Evolutionary conservation across 2,113 vertebrate genomes (phyloP).

Genomic region (Limanda limanda): DNA sequence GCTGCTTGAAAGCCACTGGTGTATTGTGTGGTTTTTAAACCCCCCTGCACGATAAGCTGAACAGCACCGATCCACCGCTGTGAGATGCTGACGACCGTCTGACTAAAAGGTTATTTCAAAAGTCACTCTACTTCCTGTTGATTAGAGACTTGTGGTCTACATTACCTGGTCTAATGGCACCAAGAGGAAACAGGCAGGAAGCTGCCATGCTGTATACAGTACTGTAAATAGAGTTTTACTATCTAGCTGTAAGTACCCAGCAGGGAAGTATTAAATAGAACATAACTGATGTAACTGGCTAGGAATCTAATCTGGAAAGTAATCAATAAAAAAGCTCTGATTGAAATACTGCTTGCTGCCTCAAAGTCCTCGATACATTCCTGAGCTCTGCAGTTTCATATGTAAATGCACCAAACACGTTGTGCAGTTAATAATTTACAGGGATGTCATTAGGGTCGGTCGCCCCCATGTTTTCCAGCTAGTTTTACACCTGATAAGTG

Average conservation of each 20-base stretch:
- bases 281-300: constrained; percentile 18
- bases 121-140: constrained; percentile 44
- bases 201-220: background rate
- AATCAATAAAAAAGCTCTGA: constrained; percentile 29
- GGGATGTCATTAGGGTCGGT: constrained; percentile 45
- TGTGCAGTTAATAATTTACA: constrained; percentile 61
- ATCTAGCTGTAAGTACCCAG: background rate
- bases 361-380: background rate
- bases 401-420: constrained; percentile 51
- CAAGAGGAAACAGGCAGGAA: background rate
- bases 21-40: constrained; percentile 48
- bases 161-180: constrained; percentile 6
- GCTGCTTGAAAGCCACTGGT: constrained; percentile 23
- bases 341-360: background rate
- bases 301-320: constrained; percentile 27
- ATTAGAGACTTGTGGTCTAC: constrained; percentile 27
- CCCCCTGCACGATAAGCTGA: constrained; percentile 70
- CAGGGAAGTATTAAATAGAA: constrained; percentile 27
- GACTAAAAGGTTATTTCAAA: constrained; percentile 66
- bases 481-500: constrained; percentile 61
- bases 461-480: constrained; percentile 35
- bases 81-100: constrained; percentile 58
- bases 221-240: constrained; percentile 12
- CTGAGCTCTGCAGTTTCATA: constrained; percentile 19
- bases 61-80: constrained; percentile 44